phyloP scores from a whole-genome alignment of 2,113 vertebrate genomes.

The Chamaea fasciata region DNA sequence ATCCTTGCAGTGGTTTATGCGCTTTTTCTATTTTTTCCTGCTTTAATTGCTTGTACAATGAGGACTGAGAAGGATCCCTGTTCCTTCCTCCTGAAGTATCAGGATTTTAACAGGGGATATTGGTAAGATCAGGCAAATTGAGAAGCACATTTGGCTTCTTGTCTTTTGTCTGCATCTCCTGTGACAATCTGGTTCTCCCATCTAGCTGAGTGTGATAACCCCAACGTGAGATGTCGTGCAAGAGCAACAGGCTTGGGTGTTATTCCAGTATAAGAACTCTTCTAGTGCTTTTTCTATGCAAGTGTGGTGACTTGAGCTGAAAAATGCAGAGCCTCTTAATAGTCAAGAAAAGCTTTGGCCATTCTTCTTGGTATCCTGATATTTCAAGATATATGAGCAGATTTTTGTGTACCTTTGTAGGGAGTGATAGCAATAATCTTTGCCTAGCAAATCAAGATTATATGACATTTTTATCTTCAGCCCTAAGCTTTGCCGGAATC shows the following conservation, averaged over 20 bases:
- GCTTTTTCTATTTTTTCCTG: neutral
- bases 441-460: neutral
- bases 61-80: neutral
- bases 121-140: neutral
- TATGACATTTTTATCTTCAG: neutral
- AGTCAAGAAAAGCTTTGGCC: neutral
- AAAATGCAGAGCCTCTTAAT: neutral
- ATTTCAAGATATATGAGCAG: neutral
- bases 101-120: neutral
- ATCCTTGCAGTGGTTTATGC: neutral
- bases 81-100: too few species aligned
- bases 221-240: neutral
- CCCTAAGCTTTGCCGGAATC: neutral
- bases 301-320: neutral
- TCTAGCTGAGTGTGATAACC: neutral
- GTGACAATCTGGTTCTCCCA: neutral
- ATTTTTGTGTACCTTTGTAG: neutral
- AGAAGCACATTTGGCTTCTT: neutral
- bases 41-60: neutral
- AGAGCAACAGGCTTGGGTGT: neutral
- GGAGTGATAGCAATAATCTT: neutral
- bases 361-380: neutral
- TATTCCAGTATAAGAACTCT: neutral
- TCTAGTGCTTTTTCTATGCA: neutral
- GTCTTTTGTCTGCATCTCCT: neutral